Evolutionary conservation across 2,797 vertebrate species (phyloP).

Genomic region (Gorsachius magnificus): DNA sequence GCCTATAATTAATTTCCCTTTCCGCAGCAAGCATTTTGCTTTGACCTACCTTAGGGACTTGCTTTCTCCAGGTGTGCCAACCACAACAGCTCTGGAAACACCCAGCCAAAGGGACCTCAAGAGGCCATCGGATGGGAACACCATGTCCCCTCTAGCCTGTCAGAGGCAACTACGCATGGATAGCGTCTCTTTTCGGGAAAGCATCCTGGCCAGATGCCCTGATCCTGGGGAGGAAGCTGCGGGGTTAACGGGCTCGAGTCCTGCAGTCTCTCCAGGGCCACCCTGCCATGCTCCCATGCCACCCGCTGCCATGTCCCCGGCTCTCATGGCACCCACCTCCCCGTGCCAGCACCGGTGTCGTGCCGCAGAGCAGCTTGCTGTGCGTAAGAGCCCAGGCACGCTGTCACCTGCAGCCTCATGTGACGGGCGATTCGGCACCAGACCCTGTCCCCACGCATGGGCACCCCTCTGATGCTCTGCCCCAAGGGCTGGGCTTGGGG

Average conservation of each 20-base stretch:
- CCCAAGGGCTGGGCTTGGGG: background rate
- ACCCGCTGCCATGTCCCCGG: background rate
- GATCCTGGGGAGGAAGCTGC: background rate
- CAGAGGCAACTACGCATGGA: background rate
- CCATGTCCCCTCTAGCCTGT: background rate
- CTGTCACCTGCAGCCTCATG: background rate
- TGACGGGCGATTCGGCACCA: background rate
- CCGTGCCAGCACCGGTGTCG: fast-evolving
- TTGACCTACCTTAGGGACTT: constrained; percentile 41
- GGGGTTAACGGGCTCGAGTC: background rate
- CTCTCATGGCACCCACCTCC: background rate
- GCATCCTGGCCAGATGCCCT: background rate
- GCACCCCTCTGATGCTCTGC: background rate
- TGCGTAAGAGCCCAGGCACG: background rate
- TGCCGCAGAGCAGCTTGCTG: background rate
- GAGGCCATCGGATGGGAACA: background rate
- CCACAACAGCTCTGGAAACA: constrained; percentile 24
- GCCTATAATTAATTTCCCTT: constrained; percentile 64
- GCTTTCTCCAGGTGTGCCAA: constrained; percentile 56
- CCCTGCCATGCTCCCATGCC: background rate
- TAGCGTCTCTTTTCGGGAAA: background rate
- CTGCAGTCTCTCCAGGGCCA: background rate
- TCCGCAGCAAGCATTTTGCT: constrained; percentile 14
- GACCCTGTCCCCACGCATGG: background rate
- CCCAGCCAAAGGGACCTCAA: background rate